Evolutionary conservation across 2,888 invertebrate genomes (phyloP), one percentile per base, ranked within the genome.

Genomic region (Agrilus cyanescens): DNA sequence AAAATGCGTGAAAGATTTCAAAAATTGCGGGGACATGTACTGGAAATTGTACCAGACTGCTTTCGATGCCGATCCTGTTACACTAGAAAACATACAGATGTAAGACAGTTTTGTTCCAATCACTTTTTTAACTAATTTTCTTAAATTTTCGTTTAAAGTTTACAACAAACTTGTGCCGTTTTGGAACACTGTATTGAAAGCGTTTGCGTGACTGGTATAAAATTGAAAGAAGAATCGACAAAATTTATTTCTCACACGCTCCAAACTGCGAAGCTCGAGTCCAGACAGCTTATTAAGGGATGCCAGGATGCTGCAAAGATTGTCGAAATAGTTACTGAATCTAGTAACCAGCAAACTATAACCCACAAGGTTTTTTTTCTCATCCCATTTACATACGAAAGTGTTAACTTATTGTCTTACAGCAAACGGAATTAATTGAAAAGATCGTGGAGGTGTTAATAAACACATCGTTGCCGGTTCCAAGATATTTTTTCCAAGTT

Each of bases 51-150:
- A 87, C 62, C 84, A 85, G 62, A 80, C 84, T 1, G 83, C 85
- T 3, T 89, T 90, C 61, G 88, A 89, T 69, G 87, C 88, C 1
- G 89, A 90, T 69, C 80, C 82, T 5, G 74, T 78, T 3, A 83
- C 87, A 0, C 63, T 89, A 34, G 76, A 79, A 50, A 83, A 84
- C 57, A 74, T 86, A 47, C 78, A 80, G 65, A 71, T 80, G 74
- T 76, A 70, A 68, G 66, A 62, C n/a, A 3, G 2, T n/a, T 33
- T 13, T 32, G 10, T 12, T 32, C 6, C 18, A 12, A 12, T 4
- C 10, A 12, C 18, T 25, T 12, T 37, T 41, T 12, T 40, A 34
- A 15, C 8, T 10, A 31, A 15, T 32, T 37, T 38, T 5, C 2
- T 4, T 32, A 2, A 20, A 8, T 31, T 43, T 48, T 51, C 15